Evolutionary conservation across 2,113 vertebrate species (phyloP), one percentile per base, ranked within the genome.

Genomic region (Polypterus bichir): DNA sequence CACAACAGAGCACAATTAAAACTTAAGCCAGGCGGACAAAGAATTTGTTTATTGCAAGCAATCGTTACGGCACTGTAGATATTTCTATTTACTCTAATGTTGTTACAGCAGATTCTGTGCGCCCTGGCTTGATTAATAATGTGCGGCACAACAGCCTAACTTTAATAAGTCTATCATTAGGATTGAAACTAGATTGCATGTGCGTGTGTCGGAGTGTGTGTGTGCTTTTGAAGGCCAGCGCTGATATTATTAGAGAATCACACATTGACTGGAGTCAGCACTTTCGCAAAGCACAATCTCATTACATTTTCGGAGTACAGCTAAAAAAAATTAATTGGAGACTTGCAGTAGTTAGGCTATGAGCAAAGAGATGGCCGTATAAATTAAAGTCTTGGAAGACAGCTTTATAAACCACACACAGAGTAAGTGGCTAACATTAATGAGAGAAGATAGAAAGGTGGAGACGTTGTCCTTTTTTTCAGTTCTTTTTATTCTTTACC

Each of bases 301-400:
- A 84, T 87, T 85, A 81, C 81, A 83, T 83, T 83, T 83, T 79
- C 77, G 73, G 62, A 68, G 66, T 70, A 63, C 47, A 48, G 65
- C 49, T 77, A 54, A 64, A 59, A 64, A 54, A 60, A 76, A 73
- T 77, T 76, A 78, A 80, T 83, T 79, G 77, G 75, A 79, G 72
- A 74, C 76, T 63, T 76, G 79, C 60, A 70, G 79, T 76, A 75
- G 51, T 52, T 52, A 3, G 76, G 79, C 81, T 74, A 71, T 78
- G 71, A 79, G 76, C 75, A 60, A 71, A 68, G 76, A 70, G 64
- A 70, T 52, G 68, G 76, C 72, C 60, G 71, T 70, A 83, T 84
- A 83, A 84, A 87, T 87, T 82, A 81, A 52, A 52, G 7, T 66
- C 47, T 63, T 68, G 65, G 60, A 73, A 71, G 83, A 81, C 83